A percentile compares a stretch with the other conserved stretches of the same genome.
These are phyloP conservation scores for Struthidea cinerea DNA, from an alignment of 2,113 vertebrate species.

Conservation along the genomic window DNA sequence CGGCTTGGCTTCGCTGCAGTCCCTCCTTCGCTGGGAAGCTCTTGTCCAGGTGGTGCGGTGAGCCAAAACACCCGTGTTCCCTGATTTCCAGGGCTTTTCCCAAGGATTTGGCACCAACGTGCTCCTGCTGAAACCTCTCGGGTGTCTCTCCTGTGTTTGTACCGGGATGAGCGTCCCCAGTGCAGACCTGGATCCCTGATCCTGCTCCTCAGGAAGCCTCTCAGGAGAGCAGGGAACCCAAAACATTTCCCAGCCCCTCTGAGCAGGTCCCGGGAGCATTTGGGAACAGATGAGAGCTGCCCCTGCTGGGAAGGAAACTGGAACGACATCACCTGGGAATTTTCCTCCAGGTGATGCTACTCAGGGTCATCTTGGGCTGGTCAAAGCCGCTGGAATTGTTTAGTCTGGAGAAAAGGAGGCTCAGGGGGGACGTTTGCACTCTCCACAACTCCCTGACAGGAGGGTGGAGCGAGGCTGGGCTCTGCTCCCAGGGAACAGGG, in stretches of 20 bases:
- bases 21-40: background rate
- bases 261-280: background rate
- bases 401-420: background rate
- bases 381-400: background rate
- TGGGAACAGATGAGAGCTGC: background rate
- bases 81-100: background rate
- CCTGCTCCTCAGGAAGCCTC: background rate
- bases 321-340: background rate
- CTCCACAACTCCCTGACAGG: background rate
- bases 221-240: background rate
- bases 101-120: fast-evolving
- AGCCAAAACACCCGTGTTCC: background rate
- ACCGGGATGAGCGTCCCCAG: background rate
- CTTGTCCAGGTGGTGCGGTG: background rate
- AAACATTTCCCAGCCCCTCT: background rate
- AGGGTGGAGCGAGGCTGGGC: background rate
- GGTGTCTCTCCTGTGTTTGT: background rate
- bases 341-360: background rate
- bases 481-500: background rate
- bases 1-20: background rate
- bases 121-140: fast-evolving
- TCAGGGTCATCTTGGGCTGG: background rate
- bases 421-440: background rate
- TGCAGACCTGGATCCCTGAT: fast-evolving
- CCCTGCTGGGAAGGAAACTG: background rate